Evolutionary conservation across 2,888 invertebrate genomes (phyloP), one percentile per base, ranked within the genome.

Genomic region (Tinea semifulvella): DNA sequence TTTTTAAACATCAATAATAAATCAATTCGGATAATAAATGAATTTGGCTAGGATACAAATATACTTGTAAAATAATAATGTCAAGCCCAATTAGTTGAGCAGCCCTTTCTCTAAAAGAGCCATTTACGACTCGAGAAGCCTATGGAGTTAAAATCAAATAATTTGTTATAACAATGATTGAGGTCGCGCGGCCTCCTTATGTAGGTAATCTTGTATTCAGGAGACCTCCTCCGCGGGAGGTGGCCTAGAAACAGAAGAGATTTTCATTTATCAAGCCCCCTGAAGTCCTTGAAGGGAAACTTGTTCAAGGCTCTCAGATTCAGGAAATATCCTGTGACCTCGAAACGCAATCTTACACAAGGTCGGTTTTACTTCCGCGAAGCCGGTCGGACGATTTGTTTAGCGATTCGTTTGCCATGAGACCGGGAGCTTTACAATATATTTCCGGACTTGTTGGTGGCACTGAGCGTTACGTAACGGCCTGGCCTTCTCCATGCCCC

Each of bases 191-290:
- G 22, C 40, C 40, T 40, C 38, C 16, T 38, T 38, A 38, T 11
- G n/a, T n/a, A 11, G n/a, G 22, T 40, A 35, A 64, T 60, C 60
- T 56, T 52, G 59, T 65, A 72, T 71, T 68, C 64, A 59, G 66
- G 58, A 52, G 22, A 40, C 55, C 62, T 56, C 56, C 40, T 22
- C 57, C 57, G 57, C 50, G 48, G 42, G 49, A 57, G 65, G 58
- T 57, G 58, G 51, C 52, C 54, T 56, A 66, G 60, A 70, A 70
- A 60, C 52, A 60, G 13, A 55, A 63, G 65, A 60, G 61, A 67
- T 66, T 68, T 67, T 61, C 66, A 70, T 75, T 70, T 69, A 68
- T 70, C 68, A 67, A 64, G 59, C 57, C 60, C 60, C 60, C 60
- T 52, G 53, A 55, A 59, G 68, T 63, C 75, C 74, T 74, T 74